Conservation (phyloP, 1,140 invertebrate species). For the Lepidurus couesii region DNA sequence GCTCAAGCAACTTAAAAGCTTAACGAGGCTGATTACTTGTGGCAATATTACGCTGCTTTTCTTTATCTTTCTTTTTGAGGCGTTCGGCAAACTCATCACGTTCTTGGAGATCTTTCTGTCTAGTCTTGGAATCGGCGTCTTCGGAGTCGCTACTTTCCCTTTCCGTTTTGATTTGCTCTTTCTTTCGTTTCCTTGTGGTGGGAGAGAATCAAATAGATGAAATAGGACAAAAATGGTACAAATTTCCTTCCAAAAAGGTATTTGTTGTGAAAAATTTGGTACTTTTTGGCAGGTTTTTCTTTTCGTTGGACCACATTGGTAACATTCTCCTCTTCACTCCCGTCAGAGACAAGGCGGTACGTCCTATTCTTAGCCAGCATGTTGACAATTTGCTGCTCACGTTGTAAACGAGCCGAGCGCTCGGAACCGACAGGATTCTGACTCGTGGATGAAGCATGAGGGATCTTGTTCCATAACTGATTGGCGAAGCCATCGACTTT, state of each 20-base stretch:
- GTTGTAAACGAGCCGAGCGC: conserved; percentile 42
- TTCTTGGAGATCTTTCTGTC: conserved; percentile 76
- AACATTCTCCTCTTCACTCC: conserved; percentile 43
- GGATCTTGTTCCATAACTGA: conserved; percentile 46
- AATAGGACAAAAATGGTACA: conserved; percentile 6
- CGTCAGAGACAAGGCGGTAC: conserved; percentile 45
- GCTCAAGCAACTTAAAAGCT: conserved; percentile 15
- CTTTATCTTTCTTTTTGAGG: conserved; percentile 83
- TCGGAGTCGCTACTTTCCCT: conserved; percentile 38
- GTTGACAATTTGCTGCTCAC: conserved; percentile 43
- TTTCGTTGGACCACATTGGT: conserved; percentile 36
- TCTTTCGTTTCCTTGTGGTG: conserved; percentile 37
- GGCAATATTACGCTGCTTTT: conserved; percentile 48
- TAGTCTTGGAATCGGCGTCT: conserved; percentile 53
- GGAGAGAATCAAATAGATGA: too few species aligned
- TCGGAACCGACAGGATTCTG: conserved; percentile 24
- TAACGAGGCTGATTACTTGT: conserved; percentile 18
- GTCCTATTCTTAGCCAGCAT: conserved; percentile 46
- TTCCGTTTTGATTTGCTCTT: conserved; percentile 34
- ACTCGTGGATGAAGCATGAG: conserved; percentile 18
- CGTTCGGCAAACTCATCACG: conserved; percentile 89
- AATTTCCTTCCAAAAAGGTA: not conserved
- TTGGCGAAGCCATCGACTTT: conserved; percentile 38
- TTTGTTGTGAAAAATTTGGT: not conserved
- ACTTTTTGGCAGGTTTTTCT: conserved; percentile 30